Percentiles rank a stretch among this genome's conserved stretches.
These are phyloP conservation scores for Pagetopsis macropterus DNA, from an alignment of 2,797 vertebrate species.

Conservation along the genomic window DNA sequence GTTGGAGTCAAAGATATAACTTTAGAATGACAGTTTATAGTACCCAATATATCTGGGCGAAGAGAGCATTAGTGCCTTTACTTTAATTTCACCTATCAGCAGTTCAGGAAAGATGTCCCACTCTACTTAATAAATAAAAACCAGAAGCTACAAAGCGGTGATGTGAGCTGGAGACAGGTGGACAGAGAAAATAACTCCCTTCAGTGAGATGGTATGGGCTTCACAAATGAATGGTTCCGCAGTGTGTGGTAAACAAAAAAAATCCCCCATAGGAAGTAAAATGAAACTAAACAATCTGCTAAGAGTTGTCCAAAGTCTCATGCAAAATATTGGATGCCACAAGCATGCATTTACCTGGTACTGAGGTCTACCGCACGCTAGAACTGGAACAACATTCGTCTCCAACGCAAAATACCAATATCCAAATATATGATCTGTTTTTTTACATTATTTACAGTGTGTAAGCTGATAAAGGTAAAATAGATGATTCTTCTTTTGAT, in stretches of 20 bases:
- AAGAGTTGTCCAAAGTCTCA: constrained; percentile 82
- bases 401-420: constrained; percentile 85
- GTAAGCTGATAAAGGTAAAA: constrained; percentile 81
- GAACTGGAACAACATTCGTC: constrained; percentile 82
- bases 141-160: constrained; percentile 56
- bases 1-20: constrained; percentile 20
- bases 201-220: constrained; percentile 66
- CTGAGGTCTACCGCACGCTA: constrained; percentile 81
- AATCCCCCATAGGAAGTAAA: constrained; percentile 52
- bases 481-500: constrained; percentile 77
- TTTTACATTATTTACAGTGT: constrained; percentile 86
- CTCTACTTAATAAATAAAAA: constrained; percentile 59
- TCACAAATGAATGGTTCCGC: constrained; percentile 57
- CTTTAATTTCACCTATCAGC: constrained; percentile 51
- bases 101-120: constrained; percentile 38
- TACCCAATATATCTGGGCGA: constrained; percentile 55
- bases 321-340: constrained; percentile 84
- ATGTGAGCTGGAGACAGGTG: constrained; percentile 68
- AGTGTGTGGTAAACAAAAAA: constrained; percentile 3
- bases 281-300: constrained; percentile 74
- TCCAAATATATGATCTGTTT: constrained; percentile 87
- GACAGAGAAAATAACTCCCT: constrained; percentile 68
- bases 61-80: constrained; percentile 64
- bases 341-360: constrained; percentile 84
- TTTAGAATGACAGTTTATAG: constrained; percentile 38